Base-by-base conservation (phyloP, 2,797 vertebrate species). In the Sciurus carolinensis region DNA sequence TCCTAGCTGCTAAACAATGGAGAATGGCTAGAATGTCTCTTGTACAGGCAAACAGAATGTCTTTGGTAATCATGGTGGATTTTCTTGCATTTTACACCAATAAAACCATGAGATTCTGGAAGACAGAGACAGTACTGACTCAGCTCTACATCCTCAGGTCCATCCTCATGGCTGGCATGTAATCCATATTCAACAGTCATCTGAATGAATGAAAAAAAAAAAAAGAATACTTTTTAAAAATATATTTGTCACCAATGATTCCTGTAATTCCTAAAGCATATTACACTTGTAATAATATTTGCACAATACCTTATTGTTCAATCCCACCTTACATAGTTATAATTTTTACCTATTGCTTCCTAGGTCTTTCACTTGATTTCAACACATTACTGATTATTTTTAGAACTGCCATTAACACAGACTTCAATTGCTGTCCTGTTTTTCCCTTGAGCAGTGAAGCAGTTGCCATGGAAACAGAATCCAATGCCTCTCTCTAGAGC, bases 401-500 rank as follows among this genome's bases (percentile, higher is more conserved):
- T 97, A 97, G 97, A 97, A 75, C 87, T 97, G 87, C 96, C 95
- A 97, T 97, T 97, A 98, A 93, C 96, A 95, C 93, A 94, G 92
- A 90, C 90, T 96, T 98, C 96, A 97, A 96, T 92, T 95, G 94
- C 93, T 95, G 84, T 96, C 87, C 93, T 97, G 85, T 97, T 95
- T 97, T 97, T 72, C 89, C 84, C 97, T 96, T 80, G 92, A 97
- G 93, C 96, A 83, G 87, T 90, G 93, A 79, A 96, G 93, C 67
- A 84, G 97, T 98, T 98, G 98, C 97, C 97, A 98, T 97, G 97
- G 98, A 97, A 97, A 97, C 3, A 0, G 92, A 96, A 93, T 95
- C 91, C 95, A 89, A 24, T 95, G 96, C 84, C 42, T 95, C 93
- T 95, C 95, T 97, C 96, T 91, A 87, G 79, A 94, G 79, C 47